A percentile compares a stretch with the other conserved stretches of the same genome.
phyloP scores from a whole-genome alignment of 2,888 invertebrate species.

The Elgonia sp. region DNA sequence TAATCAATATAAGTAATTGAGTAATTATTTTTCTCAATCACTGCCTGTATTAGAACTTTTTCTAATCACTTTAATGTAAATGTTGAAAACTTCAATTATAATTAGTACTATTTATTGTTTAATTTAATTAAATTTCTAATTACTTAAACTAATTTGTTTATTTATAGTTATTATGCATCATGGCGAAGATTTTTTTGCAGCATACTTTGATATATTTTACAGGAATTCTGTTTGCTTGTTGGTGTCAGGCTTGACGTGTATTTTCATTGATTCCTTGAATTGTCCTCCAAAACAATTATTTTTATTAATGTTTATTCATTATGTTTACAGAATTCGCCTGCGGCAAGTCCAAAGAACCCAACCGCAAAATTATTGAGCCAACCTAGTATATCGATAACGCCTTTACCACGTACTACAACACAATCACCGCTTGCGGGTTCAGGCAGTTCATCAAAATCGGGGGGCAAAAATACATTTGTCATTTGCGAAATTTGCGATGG shows the following conservation, averaged over 20 bases:
- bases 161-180: too few relatives aligned
- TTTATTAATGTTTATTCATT: constrained; percentile 8
- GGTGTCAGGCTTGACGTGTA: constrained; percentile 55
- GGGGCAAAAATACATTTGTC: constrained; percentile 94
- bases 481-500: constrained; percentile 99
- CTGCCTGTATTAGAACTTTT: too few relatives aligned
- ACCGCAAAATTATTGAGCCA: constrained; percentile 89
- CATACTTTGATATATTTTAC: too few relatives aligned
- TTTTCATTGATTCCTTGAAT: constrained; percentile 3
- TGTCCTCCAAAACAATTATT: neutral
- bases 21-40: too few relatives aligned
- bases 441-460: constrained; percentile 85
- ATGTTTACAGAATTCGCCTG: constrained; percentile 84
- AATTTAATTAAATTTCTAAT: too few relatives aligned
- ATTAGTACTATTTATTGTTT: too few relatives aligned
- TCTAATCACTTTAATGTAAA: too few relatives aligned
- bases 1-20: too few relatives aligned
- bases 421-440: constrained; percentile 85
- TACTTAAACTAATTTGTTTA: too few relatives aligned
- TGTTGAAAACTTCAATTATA: too few relatives aligned
- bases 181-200: too few relatives aligned
- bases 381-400: constrained; percentile 96
- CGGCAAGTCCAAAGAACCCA: constrained; percentile 85
- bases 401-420: constrained; percentile 89
- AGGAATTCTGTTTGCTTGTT: constrained; percentile 40